Percentiles rank a stretch among this genome's conserved stretches.
phyloP scores from a whole-genome alignment of 2,797 vertebrate species.

The Semaprochilodus insignis region DNA sequence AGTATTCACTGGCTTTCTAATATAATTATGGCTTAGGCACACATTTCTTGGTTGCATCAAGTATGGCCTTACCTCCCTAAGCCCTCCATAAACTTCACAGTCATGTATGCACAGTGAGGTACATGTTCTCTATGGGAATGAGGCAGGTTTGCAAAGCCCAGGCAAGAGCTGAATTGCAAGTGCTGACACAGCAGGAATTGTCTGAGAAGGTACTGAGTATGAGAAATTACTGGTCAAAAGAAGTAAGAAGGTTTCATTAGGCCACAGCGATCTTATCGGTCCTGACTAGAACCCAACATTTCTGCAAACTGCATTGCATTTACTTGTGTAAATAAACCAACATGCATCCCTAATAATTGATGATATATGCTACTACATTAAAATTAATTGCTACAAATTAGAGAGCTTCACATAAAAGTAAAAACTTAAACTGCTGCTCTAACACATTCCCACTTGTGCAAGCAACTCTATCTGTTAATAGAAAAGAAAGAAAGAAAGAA shows the following conservation, averaged over 20 bases:
- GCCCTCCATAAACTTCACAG: neutral
- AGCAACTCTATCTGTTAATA: neutral
- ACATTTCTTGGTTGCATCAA: neutral
- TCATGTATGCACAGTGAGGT: neutral
- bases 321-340: neutral
- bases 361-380: too few species aligned
- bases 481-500: too few species aligned
- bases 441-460: neutral
- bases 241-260: neutral
- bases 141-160: slow-evolving; percentile 3
- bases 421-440: too few species aligned
- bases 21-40: neutral
- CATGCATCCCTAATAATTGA: neutral
- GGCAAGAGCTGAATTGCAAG: slow-evolving; percentile 2
- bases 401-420: too few species aligned
- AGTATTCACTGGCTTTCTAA: neutral
- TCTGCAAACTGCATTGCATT: too few species aligned
- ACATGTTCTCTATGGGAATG: neutral
- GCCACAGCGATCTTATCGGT: neutral
- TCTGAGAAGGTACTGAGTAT: neutral
- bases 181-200: slow-evolving; percentile 28
- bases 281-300: neutral
- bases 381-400: too few species aligned
- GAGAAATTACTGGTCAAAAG: neutral
- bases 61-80: neutral